Conservation (phyloP, 2,888 invertebrate genomes). For the Limnephilus auricula region DNA sequence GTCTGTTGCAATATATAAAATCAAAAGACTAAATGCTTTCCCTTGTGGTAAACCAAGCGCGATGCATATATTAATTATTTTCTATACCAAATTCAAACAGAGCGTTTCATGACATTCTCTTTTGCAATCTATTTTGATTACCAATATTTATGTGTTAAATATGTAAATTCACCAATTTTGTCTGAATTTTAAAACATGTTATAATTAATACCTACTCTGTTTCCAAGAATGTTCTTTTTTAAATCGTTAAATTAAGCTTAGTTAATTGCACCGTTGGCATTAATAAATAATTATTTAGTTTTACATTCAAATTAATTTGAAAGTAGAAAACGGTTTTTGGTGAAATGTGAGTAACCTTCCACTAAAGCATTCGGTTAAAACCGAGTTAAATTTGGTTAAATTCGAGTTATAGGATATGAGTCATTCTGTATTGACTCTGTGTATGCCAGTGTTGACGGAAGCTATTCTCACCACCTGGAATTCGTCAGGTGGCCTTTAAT, state of each 20-base stretch:
- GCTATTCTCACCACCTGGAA: slow-evolving; percentile 6
- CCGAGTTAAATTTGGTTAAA: not conserved
- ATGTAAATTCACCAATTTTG: slow-evolving; percentile 15
- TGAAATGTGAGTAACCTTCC: not conserved
- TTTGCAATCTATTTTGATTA: not conserved
- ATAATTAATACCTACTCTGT: not conserved
- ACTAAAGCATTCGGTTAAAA: not conserved
- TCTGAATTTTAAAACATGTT: not conserved
- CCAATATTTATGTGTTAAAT: slow-evolving; percentile 28
- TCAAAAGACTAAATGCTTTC: not conserved
- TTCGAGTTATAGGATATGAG: not conserved
- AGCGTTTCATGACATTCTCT: not conserved
- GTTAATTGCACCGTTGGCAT: not conserved
- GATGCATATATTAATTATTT: not conserved
- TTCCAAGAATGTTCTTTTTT: not conserved
- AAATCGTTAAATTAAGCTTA: not conserved
- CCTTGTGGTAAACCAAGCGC: not conserved
- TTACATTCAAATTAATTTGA: not conserved
- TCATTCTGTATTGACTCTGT: slow-evolving; percentile 12
- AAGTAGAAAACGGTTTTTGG: not conserved
- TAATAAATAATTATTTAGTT: not conserved
- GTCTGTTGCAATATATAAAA: too few relatives aligned
- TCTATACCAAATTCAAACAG: not conserved
- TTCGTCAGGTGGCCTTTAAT: not conserved
- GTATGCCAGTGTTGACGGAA: slow-evolving; percentile 23